Percentiles rank a stretch among this genome's conserved stretches.
These are phyloP conservation scores for Carcina quercana DNA, from an alignment of 2,888 invertebrate species.

Conservation along the genomic window DNA sequence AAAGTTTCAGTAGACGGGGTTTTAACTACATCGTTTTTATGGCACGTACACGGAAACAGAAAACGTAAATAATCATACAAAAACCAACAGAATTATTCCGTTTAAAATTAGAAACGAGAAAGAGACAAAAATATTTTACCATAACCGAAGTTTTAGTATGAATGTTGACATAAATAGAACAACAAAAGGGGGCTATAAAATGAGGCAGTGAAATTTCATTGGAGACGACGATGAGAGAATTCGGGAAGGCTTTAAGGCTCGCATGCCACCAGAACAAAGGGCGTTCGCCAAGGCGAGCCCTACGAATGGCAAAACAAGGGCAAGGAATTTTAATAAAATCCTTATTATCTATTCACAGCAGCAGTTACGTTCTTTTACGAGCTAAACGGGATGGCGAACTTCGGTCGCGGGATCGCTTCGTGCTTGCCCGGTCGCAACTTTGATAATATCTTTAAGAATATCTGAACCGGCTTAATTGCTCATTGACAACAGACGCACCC, in stretches of 20 bases:
- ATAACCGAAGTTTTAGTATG: no score
- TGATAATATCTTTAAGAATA: conserved; percentile 47
- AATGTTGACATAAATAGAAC: conserved; percentile 30
- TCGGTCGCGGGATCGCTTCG: conserved; percentile 40
- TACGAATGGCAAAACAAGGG: conserved; percentile 57
- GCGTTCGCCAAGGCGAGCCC: conserved; percentile 33
- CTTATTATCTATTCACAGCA: conserved; percentile 68
- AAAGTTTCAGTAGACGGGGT: no score
- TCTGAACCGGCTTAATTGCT: conserved; percentile 41
- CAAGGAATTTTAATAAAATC: conserved; percentile 71
- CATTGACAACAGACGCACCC: conserved; percentile 27
- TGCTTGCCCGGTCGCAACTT: conserved; percentile 41
- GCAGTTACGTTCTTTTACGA: conserved; percentile 65
- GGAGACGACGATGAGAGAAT: conserved; percentile 37
- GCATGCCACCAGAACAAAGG: conserved; percentile 57
- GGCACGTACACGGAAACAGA: no score
- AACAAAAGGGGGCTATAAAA: conserved; percentile 37
- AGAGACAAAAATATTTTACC: no score
- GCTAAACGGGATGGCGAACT: conserved; percentile 45
- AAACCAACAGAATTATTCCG: no score
- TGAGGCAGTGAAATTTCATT: conserved; percentile 46
- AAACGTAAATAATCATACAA: no score
- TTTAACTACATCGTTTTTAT: no score
- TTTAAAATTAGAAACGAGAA: no score
- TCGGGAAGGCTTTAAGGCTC: conserved; percentile 39